Evolutionary conservation across 92 coral and sea anemone species (phyloP).

Genomic region (Anthopleura xanthogrammica): DNA sequence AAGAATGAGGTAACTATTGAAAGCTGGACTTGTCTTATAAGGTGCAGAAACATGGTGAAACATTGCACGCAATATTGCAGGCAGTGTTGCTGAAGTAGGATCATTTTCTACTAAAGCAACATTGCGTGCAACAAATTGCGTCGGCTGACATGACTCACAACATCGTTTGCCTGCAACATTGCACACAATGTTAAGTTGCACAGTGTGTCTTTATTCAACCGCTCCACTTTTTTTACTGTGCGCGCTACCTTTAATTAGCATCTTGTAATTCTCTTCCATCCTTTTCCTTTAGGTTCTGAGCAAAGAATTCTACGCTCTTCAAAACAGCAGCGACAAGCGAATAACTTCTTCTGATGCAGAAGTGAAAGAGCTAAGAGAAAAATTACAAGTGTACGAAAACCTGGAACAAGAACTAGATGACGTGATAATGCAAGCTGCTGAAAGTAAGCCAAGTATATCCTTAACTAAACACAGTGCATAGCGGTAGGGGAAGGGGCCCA

Average conservation of each 20-base stretch:
- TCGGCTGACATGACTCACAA: no score
- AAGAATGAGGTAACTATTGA: constrained; percentile 77
- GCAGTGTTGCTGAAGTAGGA: no score
- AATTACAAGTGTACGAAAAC: constrained; percentile 76
- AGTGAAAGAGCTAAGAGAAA: constrained; percentile 65
- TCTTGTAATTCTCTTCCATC: not conserved
- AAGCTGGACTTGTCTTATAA: not conserved
- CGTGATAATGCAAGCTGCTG: constrained; percentile 96
- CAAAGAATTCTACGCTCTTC: constrained; percentile 85
- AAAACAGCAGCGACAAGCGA: constrained; percentile 73
- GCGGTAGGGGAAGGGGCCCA: no score
- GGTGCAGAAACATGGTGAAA: no score
- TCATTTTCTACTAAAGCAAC: no score
- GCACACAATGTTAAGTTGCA: no score
- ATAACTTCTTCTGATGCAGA: constrained; percentile 68
- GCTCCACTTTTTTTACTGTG: not conserved
- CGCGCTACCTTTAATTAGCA: not conserved
- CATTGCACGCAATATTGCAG: no score
- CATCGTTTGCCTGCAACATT: no score
- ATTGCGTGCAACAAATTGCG: no score
- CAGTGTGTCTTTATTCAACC: not conserved
- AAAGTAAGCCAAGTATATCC: constrained; percentile 45
- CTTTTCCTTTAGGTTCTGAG: constrained; percentile 62
- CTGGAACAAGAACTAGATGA: constrained; percentile 95
- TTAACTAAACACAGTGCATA: no score